Evolutionary conservation across 2,888 invertebrate species (phyloP).

Genomic region (Drosophila histrio): DNA sequence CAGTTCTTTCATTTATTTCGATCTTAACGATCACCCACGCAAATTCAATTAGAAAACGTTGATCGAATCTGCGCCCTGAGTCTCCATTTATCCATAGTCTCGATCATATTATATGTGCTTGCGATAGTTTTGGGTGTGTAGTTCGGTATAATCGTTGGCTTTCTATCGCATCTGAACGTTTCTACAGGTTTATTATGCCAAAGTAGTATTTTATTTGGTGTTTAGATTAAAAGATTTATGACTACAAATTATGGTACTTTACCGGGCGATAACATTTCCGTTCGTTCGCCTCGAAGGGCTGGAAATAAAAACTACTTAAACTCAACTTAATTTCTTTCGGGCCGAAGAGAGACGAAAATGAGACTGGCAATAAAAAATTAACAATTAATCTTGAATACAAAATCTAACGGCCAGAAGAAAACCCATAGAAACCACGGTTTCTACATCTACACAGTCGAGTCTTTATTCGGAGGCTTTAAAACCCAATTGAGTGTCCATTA

Average conservation of each 20-base stretch:
- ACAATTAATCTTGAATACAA: slow-evolving; percentile 76
- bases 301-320: slow-evolving; percentile 56
- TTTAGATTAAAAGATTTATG: slow-evolving; percentile 78
- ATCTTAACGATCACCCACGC: slow-evolving; percentile 32
- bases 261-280: slow-evolving; percentile 78
- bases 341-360: slow-evolving; percentile 49
- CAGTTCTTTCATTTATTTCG: not conserved
- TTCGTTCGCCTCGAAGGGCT: slow-evolving; percentile 41
- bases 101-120: slow-evolving; percentile 5
- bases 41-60: slow-evolving; percentile 11
- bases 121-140: slow-evolving; percentile 7
- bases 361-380: slow-evolving; percentile 70
- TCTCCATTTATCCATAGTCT: slow-evolving; percentile 2
- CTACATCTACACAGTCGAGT: not conserved
- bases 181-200: slow-evolving; percentile 42
- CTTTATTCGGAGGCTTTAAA: slow-evolving; percentile 42
- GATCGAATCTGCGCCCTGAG: not conserved
- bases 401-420: slow-evolving; percentile 61
- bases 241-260: slow-evolving; percentile 79
- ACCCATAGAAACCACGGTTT: slow-evolving; percentile 7
- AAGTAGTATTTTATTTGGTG: slow-evolving; percentile 73
- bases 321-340: slow-evolving; percentile 66
- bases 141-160: slow-evolving; percentile 10
- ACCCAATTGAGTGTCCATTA: slow-evolving; percentile 72
- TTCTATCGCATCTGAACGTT: slow-evolving; percentile 30